Percentiles rank a stretch among this genome's conserved stretches.
Evolutionary conservation across 1,140 invertebrate species (phyloP).

Genomic region (Nephotettix cincticeps): DNA sequence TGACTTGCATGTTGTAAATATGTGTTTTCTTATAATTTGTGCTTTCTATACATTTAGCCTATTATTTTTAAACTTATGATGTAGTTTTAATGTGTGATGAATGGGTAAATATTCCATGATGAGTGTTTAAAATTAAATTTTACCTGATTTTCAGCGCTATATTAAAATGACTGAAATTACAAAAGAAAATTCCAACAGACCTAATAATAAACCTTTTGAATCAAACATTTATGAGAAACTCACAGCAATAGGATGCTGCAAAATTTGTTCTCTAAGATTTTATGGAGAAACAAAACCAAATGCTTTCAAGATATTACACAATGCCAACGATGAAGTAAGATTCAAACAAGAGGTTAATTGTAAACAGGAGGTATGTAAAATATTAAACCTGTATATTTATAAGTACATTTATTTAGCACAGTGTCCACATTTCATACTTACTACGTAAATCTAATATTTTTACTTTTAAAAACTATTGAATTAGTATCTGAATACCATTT

Average conservation of each 20-base stretch:
- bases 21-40: no score
- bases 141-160: no score
- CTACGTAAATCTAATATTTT: not conserved
- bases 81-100: no score
- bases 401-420: not conserved
- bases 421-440: not conserved
- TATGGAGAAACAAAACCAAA: constrained; percentile 44
- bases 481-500: no score
- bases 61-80: no score
- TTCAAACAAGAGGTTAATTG: not conserved
- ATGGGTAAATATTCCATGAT: no score
- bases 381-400: not conserved
- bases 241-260: constrained; percentile 43
- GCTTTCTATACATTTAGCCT: no score
- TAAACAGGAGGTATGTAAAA: not conserved
- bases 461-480: not conserved
- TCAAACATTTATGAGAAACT: not conserved
- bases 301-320: constrained; percentile 46
- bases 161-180: no score
- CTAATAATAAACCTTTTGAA: no score
- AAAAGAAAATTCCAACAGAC: no score
- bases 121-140: no score
- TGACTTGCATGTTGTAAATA: no score
- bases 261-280: constrained; percentile 56
- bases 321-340: not conserved